Percentiles rank a stretch among this genome's conserved stretches.
Conservation (phyloP, 2,888 invertebrate genomes). For the Schizaphis graminum region DNA sequence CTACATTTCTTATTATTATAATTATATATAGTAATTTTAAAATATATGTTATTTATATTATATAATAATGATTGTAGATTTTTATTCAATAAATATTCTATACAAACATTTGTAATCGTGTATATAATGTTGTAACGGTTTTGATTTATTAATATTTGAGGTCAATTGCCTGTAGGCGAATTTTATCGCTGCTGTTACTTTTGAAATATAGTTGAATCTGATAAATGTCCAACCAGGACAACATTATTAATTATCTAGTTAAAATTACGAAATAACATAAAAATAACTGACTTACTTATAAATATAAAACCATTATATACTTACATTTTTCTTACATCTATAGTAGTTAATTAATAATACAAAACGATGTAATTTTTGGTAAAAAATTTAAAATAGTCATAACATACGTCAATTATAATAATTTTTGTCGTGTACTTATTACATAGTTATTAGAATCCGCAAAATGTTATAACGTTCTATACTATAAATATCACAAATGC, state of each 20-base stretch:
- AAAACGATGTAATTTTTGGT: background rate
- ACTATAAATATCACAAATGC: background rate
- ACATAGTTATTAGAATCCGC: background rate
- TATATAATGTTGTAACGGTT: constrained; percentile 46
- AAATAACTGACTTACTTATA: background rate
- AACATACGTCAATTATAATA: background rate
- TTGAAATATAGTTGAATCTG: constrained; percentile 45
- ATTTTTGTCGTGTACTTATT: background rate
- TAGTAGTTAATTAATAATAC: background rate
- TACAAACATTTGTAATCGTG: background rate
- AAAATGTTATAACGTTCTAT: background rate
- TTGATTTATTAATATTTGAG: constrained; percentile 57
- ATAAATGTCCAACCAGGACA: constrained; percentile 50
- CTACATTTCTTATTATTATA: background rate
- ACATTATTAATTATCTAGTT: constrained; percentile 50
- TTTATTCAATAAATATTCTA: constrained; percentile 19
- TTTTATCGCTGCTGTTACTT: constrained; percentile 48
- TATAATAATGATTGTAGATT: background rate
- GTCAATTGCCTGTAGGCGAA: constrained; percentile 43
- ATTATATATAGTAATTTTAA: background rate
- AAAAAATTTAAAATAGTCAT: background rate
- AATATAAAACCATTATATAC: background rate
- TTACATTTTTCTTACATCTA: background rate
- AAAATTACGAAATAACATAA: constrained; percentile 22
- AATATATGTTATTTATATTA: background rate